Percentiles rank a stretch among this genome's conserved stretches.
These are phyloP conservation scores for Plagodis dolabraria DNA, from an alignment of 2,888 invertebrate genomes.

Conservation along the genomic window DNA sequence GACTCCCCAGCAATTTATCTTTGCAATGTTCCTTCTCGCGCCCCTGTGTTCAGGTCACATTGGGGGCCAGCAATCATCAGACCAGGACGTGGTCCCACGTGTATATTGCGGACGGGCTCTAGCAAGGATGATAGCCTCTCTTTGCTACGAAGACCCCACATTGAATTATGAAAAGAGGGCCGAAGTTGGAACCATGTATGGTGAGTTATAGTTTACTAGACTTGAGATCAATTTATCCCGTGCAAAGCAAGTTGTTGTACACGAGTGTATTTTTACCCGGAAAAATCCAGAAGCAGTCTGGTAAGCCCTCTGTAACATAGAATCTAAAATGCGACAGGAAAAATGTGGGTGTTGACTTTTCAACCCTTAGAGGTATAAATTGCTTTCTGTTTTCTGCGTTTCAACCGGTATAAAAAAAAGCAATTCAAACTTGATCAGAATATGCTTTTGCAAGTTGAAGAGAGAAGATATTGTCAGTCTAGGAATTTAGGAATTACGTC, in stretches of 20 bases:
- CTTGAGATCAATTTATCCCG: not conserved
- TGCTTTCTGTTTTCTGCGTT: no score
- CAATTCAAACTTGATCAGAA: no score
- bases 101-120: slow-evolving; percentile 62
- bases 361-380: no score
- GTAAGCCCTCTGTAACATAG: no score
- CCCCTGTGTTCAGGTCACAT: slow-evolving; percentile 52
- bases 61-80: slow-evolving; percentile 34
- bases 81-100: slow-evolving; percentile 48
- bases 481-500: no score
- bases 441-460: no score
- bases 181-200: slow-evolving; percentile 51
- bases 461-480: no score
- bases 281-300: no score
- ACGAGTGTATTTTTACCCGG: no score
- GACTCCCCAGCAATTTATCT: slow-evolving; percentile 38
- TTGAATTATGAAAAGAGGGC: slow-evolving; percentile 52
- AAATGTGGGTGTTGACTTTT: no score
- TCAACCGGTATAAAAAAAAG: no score
- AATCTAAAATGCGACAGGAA: no score
- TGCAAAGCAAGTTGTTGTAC: not conserved
- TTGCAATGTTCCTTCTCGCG: slow-evolving; percentile 39
- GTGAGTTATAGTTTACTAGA: slow-evolving; percentile 42
- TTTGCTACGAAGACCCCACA: slow-evolving; percentile 49
- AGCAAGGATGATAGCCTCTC: slow-evolving; percentile 51